phyloP scores from a whole-genome alignment of 2,888 invertebrate species.

The Himalopsyche anomala region DNA sequence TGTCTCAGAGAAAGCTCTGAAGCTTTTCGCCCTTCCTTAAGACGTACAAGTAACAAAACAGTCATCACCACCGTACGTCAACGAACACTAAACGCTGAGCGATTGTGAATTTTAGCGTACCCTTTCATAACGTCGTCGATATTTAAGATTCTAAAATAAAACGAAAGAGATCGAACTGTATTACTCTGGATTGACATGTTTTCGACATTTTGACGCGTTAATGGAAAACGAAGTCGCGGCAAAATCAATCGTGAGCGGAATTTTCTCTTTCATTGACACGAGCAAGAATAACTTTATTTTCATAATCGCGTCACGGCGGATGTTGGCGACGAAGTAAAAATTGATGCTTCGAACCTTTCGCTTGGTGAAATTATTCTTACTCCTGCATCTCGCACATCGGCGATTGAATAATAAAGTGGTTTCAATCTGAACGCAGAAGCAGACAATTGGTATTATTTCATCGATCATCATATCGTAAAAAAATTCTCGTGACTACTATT shows the following conservation, averaged over 20 bases:
- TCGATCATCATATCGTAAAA: no score
- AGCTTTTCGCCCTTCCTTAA: no score
- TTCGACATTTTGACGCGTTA: conserved; percentile 39
- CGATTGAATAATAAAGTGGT: no score
- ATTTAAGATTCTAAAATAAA: conserved; percentile 26
- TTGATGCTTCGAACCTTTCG: background rate
- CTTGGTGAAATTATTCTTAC: background rate
- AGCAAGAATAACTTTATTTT: conserved; percentile 1
- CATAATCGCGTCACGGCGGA: background rate
- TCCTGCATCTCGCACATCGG: no score
- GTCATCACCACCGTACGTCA: background rate
- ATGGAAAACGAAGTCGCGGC: conserved; percentile 28
- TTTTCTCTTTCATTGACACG: conserved; percentile 17
- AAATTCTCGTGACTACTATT: no score
- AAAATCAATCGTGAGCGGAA: conserved; percentile 22
- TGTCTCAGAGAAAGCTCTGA: no score
- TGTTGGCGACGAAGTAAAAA: conserved; percentile 2
- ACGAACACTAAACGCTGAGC: background rate
- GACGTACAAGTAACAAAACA: background rate
- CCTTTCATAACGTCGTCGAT: background rate
- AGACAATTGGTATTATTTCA: no score
- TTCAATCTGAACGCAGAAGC: no score
- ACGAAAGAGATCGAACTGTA: conserved; percentile 28
- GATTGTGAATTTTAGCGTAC: conserved; percentile 5
- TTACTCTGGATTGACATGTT: conserved; percentile 35